A percentile compares a stretch with the other conserved stretches of the same genome.
Conservation (phyloP, 1,140 invertebrate species). For the Atta cephalotes region DNA sequence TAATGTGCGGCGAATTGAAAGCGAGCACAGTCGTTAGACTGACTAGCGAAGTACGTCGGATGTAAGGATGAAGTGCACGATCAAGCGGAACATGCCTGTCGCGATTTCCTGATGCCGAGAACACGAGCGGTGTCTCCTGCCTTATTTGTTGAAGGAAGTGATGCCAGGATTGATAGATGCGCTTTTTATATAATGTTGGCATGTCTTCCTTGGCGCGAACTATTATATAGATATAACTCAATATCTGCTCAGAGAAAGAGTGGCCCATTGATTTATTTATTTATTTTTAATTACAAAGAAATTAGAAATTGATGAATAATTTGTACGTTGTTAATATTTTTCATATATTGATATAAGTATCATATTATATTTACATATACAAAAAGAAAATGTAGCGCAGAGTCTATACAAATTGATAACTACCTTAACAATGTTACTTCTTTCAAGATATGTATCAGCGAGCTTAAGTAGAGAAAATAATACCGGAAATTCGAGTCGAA, state of each 20-base stretch:
- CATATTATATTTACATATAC: background rate
- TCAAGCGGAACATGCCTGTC: slow-evolving; percentile 61
- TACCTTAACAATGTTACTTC: background rate
- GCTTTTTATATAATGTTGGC: slow-evolving; percentile 14
- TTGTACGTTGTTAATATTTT: background rate
- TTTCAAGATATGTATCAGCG: slow-evolving; percentile 40
- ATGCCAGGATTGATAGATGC: slow-evolving; percentile 61
- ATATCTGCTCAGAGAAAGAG: background rate
- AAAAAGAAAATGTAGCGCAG: background rate
- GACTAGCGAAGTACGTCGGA: slow-evolving; percentile 51
- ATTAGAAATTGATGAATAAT: background rate
- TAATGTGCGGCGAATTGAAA: slow-evolving; percentile 71
- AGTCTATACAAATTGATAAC: slow-evolving; percentile 3
- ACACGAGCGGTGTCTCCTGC: slow-evolving; percentile 59
- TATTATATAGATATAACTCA: slow-evolving; percentile 44
- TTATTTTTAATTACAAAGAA: background rate
- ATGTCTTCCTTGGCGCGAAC: background rate
- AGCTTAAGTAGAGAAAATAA: slow-evolving; percentile 52
- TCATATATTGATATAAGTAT: background rate
- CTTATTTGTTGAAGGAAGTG: slow-evolving; percentile 70
- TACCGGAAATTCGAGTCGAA: slow-evolving; percentile 56
- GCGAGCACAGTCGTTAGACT: slow-evolving; percentile 70
- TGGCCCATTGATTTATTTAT: background rate
- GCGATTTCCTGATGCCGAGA: slow-evolving; percentile 65
- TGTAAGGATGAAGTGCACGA: slow-evolving; percentile 68